Percentiles rank a stretch among this genome's conserved stretches.
Conservation (phyloP, 1,140 invertebrate genomes). For the Drosophila chauvacae region DNA sequence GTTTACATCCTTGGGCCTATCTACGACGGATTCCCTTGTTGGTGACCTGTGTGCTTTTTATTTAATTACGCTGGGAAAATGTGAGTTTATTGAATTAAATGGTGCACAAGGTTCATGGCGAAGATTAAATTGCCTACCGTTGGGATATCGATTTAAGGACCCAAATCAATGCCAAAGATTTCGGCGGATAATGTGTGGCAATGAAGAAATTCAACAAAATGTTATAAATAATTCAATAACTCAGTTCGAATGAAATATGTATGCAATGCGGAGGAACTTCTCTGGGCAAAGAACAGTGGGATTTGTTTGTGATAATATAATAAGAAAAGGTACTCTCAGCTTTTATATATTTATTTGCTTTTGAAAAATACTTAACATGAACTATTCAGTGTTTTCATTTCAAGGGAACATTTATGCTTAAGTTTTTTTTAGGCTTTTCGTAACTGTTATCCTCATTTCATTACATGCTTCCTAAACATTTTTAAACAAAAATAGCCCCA, state of each 20-base stretch:
- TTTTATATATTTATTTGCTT: not conserved
- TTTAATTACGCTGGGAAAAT: slow-evolving; percentile 41
- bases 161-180: slow-evolving; percentile 69
- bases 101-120: slow-evolving; percentile 4
- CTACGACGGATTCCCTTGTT: not conserved
- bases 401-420: too few relatives aligned
- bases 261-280: slow-evolving; percentile 14
- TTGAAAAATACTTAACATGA: not conserved
- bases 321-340: not conserved
- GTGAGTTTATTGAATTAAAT: slow-evolving; percentile 56
- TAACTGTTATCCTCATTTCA: too few relatives aligned
- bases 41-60: slow-evolving; percentile 16
- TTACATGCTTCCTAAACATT: too few relatives aligned
- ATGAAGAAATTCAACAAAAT: slow-evolving; percentile 74
- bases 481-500: too few relatives aligned
- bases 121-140: slow-evolving; percentile 29
- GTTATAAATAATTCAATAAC: slow-evolving; percentile 78
- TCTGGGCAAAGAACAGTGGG: not conserved
- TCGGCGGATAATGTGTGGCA: slow-evolving; percentile 55
- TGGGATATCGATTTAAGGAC: slow-evolving; percentile 28
- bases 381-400: not conserved
- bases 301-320: not conserved
- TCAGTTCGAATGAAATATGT: slow-evolving; percentile 39
- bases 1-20: slow-evolving; percentile 32
- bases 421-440: not conserved